A percentile compares a stretch with the other conserved stretches of the same genome.
Evolutionary conservation across 2,797 vertebrate genomes (phyloP).

Genomic region (Sebastes taczanowskii): DNA sequence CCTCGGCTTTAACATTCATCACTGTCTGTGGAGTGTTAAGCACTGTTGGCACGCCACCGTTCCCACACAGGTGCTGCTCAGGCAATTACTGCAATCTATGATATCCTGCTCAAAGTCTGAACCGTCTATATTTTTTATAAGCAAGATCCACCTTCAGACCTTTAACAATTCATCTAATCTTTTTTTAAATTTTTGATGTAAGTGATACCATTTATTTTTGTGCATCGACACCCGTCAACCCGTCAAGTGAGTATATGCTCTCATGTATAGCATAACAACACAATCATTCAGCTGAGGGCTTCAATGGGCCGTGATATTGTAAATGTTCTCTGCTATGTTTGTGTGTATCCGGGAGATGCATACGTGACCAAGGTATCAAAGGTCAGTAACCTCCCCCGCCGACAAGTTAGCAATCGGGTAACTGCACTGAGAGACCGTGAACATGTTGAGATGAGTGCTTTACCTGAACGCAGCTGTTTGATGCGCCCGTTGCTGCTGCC

Average conservation of each 20-base stretch:
- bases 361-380: not conserved
- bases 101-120: not conserved
- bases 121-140: not conserved
- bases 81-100: constrained; percentile 14
- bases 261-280: not conserved
- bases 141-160: not conserved
- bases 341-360: not conserved
- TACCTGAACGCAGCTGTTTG: constrained; percentile 98
- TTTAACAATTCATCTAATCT: not conserved
- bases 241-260: not conserved
- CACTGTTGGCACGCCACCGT: constrained; percentile 56
- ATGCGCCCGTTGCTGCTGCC: constrained; percentile 91
- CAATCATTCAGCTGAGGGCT: not conserved
- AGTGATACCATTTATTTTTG: not conserved
- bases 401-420: not conserved
- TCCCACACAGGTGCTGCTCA: constrained; percentile 36
- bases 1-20: constrained; percentile 73
- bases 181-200: not conserved
- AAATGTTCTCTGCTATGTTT: not conserved
- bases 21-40: constrained; percentile 59
- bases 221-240: not conserved
- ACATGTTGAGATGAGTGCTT: constrained; percentile 13
- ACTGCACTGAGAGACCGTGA: not conserved
- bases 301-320: not conserved
- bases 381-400: not conserved